These are phyloP conservation scores for Myotis findleyi DNA, from an alignment of 2,797 vertebrate species.

Conservation along the genomic window DNA sequence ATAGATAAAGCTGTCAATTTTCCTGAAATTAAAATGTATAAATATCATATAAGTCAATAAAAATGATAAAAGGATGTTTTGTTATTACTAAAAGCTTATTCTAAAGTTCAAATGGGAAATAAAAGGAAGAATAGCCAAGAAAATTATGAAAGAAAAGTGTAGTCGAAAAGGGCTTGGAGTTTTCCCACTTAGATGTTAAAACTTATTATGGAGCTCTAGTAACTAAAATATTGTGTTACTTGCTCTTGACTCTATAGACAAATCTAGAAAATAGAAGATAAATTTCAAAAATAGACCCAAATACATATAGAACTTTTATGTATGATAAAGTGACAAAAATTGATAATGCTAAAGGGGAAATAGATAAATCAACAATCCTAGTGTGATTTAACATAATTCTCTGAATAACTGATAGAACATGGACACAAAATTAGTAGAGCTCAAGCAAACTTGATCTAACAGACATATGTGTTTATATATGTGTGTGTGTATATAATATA, in stretches of 20 bases:
- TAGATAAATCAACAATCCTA: neutral
- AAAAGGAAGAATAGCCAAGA: neutral
- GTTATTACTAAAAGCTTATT: conserved; percentile 37
- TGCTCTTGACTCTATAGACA: neutral
- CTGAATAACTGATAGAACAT: conserved; percentile 2
- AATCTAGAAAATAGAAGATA: conserved; percentile 21
- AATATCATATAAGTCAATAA: neutral
- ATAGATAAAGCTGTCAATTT: neutral
- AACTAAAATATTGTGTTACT: conserved; percentile 31
- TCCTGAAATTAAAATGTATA: conserved; percentile 32
- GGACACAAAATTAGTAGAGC: neutral
- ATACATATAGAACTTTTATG: neutral
- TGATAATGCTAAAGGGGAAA: neutral
- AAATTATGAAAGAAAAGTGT: neutral
- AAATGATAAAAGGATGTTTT: neutral
- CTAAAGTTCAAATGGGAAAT: neutral
- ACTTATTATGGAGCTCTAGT: neutral
- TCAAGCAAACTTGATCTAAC: neutral
- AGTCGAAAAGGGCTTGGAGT: neutral
- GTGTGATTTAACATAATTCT: neutral
- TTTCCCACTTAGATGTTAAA: neutral
- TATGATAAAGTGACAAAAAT: neutral
- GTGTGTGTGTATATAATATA: too few species aligned
- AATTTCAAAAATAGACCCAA: conserved; percentile 10
- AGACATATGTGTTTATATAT: neutral